Conservation (phyloP, 2,113 vertebrate species). For the Vireo altiloquus region DNA sequence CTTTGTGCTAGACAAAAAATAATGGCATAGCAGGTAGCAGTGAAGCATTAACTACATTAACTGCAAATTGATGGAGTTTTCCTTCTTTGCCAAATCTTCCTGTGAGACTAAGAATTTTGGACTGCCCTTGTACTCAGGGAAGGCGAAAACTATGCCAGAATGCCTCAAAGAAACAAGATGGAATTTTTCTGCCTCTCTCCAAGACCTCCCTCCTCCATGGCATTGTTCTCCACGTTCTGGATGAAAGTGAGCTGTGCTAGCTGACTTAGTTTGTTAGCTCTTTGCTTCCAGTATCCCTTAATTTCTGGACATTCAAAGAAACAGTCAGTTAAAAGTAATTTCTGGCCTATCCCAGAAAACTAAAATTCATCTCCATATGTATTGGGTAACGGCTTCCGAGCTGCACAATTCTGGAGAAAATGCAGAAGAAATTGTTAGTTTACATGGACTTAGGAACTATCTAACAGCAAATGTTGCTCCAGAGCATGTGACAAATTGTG, state of each 20-base stretch:
- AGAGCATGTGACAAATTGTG: background rate
- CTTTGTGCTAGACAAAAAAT: background rate
- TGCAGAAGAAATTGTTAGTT: background rate
- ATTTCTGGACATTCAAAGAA: background rate
- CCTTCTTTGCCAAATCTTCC: background rate
- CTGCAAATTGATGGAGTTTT: background rate
- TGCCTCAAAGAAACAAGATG: background rate
- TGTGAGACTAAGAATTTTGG: background rate
- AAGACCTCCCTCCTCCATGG: background rate
- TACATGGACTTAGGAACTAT: background rate
- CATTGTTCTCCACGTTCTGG: background rate
- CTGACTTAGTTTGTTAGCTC: background rate
- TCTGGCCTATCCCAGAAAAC: background rate
- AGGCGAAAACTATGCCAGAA: background rate
- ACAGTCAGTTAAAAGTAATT: background rate
- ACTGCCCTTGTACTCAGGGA: background rate
- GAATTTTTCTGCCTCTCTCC: background rate
- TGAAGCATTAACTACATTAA: background rate
- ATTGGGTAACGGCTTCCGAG: background rate
- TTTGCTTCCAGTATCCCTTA: background rate
- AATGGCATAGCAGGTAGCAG: background rate
- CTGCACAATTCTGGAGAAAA: background rate
- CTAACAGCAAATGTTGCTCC: background rate
- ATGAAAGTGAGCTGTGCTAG: accelerated
- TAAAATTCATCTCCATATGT: background rate